These are phyloP conservation scores for Forbesichthys agassizii DNA, from an alignment of 2,113 vertebrate species.

Conservation along the genomic window DNA sequence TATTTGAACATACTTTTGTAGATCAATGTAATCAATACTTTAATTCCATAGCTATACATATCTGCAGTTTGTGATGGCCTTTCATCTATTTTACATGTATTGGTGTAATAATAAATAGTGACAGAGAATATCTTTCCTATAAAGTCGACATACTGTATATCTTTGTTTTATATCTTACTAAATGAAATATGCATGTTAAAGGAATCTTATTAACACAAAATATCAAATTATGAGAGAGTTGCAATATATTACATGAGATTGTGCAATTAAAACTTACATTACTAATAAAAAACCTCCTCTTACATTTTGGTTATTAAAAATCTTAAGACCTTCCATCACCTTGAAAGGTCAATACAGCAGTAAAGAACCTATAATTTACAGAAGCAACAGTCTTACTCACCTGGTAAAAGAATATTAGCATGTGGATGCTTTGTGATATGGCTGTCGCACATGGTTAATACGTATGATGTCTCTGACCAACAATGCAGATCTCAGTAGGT, in stretches of 20 bases:
- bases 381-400: conserved; percentile 37
- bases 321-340: conserved; percentile 48
- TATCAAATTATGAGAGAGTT: neutral
- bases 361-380: conserved; percentile 47
- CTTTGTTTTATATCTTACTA: neutral
- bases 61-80: neutral
- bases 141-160: neutral
- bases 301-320: conserved; percentile 18
- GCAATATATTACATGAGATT: no score
- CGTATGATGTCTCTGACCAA: neutral
- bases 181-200: conserved; percentile 1
- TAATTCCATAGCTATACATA: neutral
- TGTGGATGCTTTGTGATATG: conserved; percentile 20
- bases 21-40: conserved; percentile 21
- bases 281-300: conserved; percentile 32
- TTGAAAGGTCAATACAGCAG: conserved; percentile 62
- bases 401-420: conserved; percentile 46
- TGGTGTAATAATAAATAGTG: neutral
- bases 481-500: neutral
- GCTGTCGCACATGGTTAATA: no score
- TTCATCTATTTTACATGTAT: neutral
- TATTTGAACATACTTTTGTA: neutral
- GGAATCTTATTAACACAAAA: neutral
- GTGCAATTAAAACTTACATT: neutral
- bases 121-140: neutral